Conservation (phyloP, 2,888 invertebrate species). For the Pinctada fucata region DNA sequence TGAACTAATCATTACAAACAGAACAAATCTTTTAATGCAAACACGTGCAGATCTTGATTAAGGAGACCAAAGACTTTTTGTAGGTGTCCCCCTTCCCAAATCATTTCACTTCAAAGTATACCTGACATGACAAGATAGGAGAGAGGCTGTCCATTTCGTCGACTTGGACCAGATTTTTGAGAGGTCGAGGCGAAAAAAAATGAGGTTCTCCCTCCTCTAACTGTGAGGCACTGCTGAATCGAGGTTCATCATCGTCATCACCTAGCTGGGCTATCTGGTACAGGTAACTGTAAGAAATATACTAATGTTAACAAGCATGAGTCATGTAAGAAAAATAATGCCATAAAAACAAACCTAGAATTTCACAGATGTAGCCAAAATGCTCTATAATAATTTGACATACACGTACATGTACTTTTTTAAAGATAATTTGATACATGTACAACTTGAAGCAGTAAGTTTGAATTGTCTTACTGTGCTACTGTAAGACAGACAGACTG, state of each 20-base stretch:
- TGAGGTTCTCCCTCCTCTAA: slow-evolving; percentile 99
- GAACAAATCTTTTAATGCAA: too few species aligned
- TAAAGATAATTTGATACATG: too few species aligned
- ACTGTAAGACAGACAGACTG: background rate
- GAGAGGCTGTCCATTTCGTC: slow-evolving; percentile 98
- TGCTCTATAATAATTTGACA: background rate
- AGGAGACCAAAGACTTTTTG: too few species aligned
- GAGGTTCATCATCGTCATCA: slow-evolving; percentile 99
- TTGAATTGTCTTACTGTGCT: background rate
- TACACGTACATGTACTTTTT: background rate
- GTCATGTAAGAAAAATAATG: too few species aligned
- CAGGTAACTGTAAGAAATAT: slow-evolving; percentile 84
- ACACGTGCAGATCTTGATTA: too few species aligned
- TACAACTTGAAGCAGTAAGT: background rate
- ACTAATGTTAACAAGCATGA: too few species aligned
- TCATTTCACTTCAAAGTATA: slow-evolving; percentile 70
- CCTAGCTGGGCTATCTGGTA: slow-evolving; percentile 99
- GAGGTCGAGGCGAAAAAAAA: slow-evolving; percentile 95
- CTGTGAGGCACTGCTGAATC: slow-evolving; percentile 98
- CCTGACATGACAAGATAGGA: slow-evolving; percentile 89
- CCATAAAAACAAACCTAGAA: too few species aligned
- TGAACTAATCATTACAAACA: too few species aligned
- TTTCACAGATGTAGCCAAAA: background rate
- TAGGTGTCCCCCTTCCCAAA: too few species aligned
- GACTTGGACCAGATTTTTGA: slow-evolving; percentile 95